Evolutionary conservation across 2,113 vertebrate species (phyloP), one percentile per base, ranked within the genome.

Genomic region (Poecilia latipinna): DNA sequence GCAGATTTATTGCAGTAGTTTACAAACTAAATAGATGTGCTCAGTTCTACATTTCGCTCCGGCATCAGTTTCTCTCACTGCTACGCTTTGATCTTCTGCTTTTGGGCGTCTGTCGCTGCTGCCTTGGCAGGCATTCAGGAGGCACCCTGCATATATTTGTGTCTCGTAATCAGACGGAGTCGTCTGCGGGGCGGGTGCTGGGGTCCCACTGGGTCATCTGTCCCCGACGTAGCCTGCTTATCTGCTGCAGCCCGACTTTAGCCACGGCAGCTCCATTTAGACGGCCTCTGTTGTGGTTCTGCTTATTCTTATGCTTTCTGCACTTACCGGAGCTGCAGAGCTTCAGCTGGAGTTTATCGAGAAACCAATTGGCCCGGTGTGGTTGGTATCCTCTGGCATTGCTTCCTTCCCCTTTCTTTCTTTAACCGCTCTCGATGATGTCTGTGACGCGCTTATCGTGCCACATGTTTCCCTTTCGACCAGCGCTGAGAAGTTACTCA

Each of bases 331-430:
- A 74, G 28, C 70, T 29, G 65, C 63, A 74, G 42, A 76, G 73
- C 83, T 29, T 70, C 70, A 72, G 29, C 68, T 68, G 29, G 44
- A 31, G 8, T 75, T 61, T 84, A 76, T 69, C 75, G 78, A 75
- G 74, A 77, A 84, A 90, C 75, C 85, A 33, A 80, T 68, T 15
- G 48, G 54, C 32, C 8, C 72, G 12, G 51, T 79, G 88, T 48
- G 84, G 83, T 85, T 19, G 68, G 24, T 70, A 78, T 83, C 74
- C 26, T 2, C 73, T 78, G 88, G 79, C 74, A 82, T 74, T 65
- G 63, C 87, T 92, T 90, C 87, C 89, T 90, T 92, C 91, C 83
- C 42, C 74, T 88, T 91, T 86, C 80, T 86, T 69, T 75, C 37
- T 82, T 77, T 1, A 76, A 31, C 72, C 8, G 42, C 74, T 60